Evolutionary conservation across 2,888 invertebrate species (phyloP), one percentile per base, ranked within the genome.

Genomic region (Panorpa germanica): DNA sequence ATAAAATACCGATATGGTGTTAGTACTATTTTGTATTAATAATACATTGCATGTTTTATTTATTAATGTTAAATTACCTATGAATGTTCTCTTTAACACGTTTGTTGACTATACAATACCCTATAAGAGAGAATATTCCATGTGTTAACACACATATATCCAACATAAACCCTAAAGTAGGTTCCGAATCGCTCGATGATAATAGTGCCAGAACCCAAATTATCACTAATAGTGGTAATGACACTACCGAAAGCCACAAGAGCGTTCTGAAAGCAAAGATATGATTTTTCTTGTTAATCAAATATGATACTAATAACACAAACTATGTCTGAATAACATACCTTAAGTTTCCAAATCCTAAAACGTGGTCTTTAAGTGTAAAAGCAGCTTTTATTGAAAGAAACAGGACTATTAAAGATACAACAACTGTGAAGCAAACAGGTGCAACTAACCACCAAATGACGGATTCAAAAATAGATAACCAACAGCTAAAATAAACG

Each of bases 381-480:
- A 90, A 88, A 15, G 90, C 90, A 1, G 91, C 91, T 37, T 80
- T 67, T 4, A 91, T 73, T 18, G 88, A 86, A 37, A 88, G 68
- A 9, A 85, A 69, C 10, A 91, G 67, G 37, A 82, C 75, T 16
- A 74, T 60, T 4, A 91, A 60, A 45, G 85, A 86, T 4, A 77
- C 68, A 16, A 70, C 53, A 1, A 85, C 80, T 45, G 80, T 69
- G 34, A 73, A 64, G 18, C 73, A 78, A 17, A 90, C 76, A 5
- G 95, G 93, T 3, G 86, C 83, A 40, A 93, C 85, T 43, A 93
- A 67, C 59, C 90, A 83, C 93, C 93, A 95, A 25, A 93, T 80
- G 13, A 91, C 83, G 13, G 81, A 76, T 50, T 91, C 90, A 49
- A 88, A 85, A 23, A 90, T 72, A 6, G 85, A 83, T 36, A 95